Percentiles rank a stretch among this genome's conserved stretches.
Conservation (phyloP, 2,797 vertebrate genomes). For the Pangasius djambal region DNA sequence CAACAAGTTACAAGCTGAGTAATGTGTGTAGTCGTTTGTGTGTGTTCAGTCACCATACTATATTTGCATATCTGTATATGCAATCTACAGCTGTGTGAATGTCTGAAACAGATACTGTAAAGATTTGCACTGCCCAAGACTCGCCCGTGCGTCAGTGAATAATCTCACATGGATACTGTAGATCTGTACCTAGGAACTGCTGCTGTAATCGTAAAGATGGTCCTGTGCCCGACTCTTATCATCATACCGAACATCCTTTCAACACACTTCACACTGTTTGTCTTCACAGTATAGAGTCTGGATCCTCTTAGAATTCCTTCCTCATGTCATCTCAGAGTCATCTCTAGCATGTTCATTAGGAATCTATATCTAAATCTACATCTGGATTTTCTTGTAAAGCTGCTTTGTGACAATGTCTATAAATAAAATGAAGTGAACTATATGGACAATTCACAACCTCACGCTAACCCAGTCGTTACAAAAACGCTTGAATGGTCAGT, state of each 20-base stretch:
- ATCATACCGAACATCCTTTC: background rate
- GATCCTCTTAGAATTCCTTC: too few relatives aligned
- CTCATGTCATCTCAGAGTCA: background rate
- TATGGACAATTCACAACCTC: background rate
- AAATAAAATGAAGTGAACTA: background rate
- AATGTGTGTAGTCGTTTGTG: background rate
- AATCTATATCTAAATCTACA: background rate
- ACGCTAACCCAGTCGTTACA: background rate
- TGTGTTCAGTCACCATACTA: background rate
- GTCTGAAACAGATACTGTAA: background rate
- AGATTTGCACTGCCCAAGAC: background rate
- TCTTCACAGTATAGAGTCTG: background rate
- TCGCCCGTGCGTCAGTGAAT: background rate
- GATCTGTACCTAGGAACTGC: background rate
- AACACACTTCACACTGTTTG: background rate
- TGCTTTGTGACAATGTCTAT: background rate
- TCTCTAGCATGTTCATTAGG: background rate
- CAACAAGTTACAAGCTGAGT: background rate
- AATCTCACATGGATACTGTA: constrained; percentile 4
- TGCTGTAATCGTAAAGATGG: background rate
- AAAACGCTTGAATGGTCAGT: background rate
- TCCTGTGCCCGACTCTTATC: background rate
- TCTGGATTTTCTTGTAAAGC: background rate
- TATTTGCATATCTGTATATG: background rate
- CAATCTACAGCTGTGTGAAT: background rate